Base-by-base conservation (phyloP, 2,888 invertebrate species). In the Apocheima hispidaria region DNA sequence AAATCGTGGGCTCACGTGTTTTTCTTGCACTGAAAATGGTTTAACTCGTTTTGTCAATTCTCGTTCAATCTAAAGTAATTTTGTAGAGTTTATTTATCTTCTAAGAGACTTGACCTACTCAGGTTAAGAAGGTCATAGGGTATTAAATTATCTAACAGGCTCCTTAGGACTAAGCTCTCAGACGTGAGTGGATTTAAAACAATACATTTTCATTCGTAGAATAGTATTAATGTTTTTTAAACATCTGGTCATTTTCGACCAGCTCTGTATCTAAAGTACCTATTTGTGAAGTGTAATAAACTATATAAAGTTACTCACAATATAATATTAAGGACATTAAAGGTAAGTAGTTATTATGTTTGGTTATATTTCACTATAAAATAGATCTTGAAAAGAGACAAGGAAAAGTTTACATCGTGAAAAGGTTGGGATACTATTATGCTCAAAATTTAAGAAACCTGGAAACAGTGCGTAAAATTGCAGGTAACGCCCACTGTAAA, bases 1-100 rank as follows among this genome's bases (percentile, higher is more conserved):
- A 70, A 68, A 68, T 68, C 66, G 66, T 70, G 63, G 63, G 57
- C 70, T 63, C 68, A 68, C 68, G 63, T 68, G 66, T 70, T 70
- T 70, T 70, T 68, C 66, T 66, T 63, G 50, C 57, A 48, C 56
- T 36, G 57, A 54, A 67, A 65, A 70, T 64, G 61, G 64, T 65
- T 55, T 66, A 63, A 68, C 66, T 66, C 60, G 64, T 68, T 68
- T 70, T 66, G 68, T 66, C 64, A 44, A 67, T 67, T 66, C 35
- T 49, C 44, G 30, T 53, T 60, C 40, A 49, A 55, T 18, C 14
- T 50, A 23, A 16, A 48, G 50, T 55, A 61, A 59, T 63, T n/a
- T 63, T 63, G 26, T 57, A 46, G 38, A 44, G 21, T 49, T 66
- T 62, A 53, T 43, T 46, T 50, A 10, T 41, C 28, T 52, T 12